A percentile compares a stretch with the other conserved stretches of the same genome.
phyloP scores from a whole-genome alignment of 2,797 vertebrate genomes.

The Rachycentron canadum region DNA sequence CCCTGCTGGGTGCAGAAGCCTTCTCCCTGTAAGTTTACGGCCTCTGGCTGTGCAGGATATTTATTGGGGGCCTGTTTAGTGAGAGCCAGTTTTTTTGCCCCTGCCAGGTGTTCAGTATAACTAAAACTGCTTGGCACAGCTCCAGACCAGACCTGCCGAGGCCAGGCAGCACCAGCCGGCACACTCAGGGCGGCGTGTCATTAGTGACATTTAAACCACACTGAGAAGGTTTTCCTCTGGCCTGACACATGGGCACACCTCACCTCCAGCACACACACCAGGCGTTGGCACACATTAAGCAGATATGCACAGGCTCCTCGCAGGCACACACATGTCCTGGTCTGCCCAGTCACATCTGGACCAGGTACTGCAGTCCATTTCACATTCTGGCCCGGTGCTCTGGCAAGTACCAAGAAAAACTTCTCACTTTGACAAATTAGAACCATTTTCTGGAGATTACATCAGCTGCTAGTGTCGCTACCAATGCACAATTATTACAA shows the following conservation, averaged over 20 bases:
- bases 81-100: slow-evolving; percentile 47
- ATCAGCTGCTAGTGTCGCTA: slow-evolving; percentile 75
- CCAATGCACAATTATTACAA: slow-evolving; percentile 63
- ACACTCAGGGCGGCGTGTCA: slow-evolving; percentile 38
- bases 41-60: slow-evolving; percentile 84
- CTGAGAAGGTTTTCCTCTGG: slow-evolving; percentile 38
- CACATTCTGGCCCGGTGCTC: slow-evolving; percentile 68
- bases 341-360: slow-evolving; percentile 79
- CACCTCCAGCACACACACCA: neutral
- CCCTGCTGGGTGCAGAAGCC: slow-evolving; percentile 79
- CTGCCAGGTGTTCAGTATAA: slow-evolving; percentile 76
- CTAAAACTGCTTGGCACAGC: slow-evolving; percentile 59
- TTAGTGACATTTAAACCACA: slow-evolving; percentile 63
- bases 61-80: slow-evolving; percentile 84
- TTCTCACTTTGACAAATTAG: slow-evolving; percentile 86
- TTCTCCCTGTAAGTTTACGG: slow-evolving; percentile 77
- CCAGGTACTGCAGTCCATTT: slow-evolving; percentile 65
- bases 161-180: slow-evolving; percentile 37
- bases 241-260: neutral
- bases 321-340: slow-evolving; percentile 47
- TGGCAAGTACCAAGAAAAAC: slow-evolving; percentile 72
- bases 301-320: slow-evolving; percentile 29
- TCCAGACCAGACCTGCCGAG: slow-evolving; percentile 50
- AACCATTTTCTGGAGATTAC: slow-evolving; percentile 80
- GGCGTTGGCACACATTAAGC: slow-evolving; percentile 19